Base-by-base conservation (phyloP, 2,797 vertebrate genomes). In the Sebastes kiyomatsui region DNA sequence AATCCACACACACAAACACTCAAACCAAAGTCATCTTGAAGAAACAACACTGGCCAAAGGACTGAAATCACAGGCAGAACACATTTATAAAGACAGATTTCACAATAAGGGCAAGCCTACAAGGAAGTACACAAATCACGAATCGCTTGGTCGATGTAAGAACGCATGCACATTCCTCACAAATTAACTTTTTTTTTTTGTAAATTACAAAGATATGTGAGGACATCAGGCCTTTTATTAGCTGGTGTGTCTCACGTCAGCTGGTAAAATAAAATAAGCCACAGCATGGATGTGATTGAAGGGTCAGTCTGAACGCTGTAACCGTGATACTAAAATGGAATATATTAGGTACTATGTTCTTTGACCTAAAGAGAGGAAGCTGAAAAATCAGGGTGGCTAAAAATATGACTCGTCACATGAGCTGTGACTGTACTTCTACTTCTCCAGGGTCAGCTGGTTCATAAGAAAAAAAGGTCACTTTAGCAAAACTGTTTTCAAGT, bases 21-120 rank as follows among this genome's bases (percentile, higher is more conserved):
- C 22, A 4, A 73, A 46, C 12, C 38, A 6, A 67, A 71, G 56
- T 80, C 75, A 67, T 14, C 1, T 69, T 72, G 27, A 73, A 61
- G 30, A 87, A 49, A 54, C 42, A 85, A 77, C 66, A 83, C 84
- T 73, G 72, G 56, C 70, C 68, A n/a, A 32, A 74, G 23, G 46
- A 72, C 30, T 55, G 70, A 62, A 79, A 59, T 65, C 18, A 82
- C 30, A 70, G 60, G 28, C 23, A 72, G 23, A 69, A 58, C 2
- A 84, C 59, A 22, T 27, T 25, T 35, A 69, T 3, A 49, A 61
- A 59, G 1, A 58, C 27, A 79, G 1, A 72, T 25, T 28, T 66
- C 20, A 75, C n/a, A 54, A 25, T 30, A 54, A 42, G 54, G 67
- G 20, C 25, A 54, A 59, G 33, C 4, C 11, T 4, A 62, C 22